Evolutionary conservation across 2,888 invertebrate genomes (phyloP), one percentile per base, ranked within the genome.

Genomic region (Tenthredo amoena): DNA sequence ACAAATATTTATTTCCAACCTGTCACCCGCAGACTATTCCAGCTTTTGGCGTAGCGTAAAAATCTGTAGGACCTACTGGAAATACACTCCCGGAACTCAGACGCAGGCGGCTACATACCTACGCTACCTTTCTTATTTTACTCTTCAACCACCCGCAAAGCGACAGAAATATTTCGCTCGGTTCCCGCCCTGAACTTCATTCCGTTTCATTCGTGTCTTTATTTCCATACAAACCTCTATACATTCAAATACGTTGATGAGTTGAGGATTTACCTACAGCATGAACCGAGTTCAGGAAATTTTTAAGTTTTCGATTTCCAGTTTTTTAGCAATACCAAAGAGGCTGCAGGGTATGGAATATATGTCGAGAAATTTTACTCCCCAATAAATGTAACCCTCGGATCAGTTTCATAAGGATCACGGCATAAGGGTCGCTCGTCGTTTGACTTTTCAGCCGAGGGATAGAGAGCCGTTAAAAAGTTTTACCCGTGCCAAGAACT

Each of bases 1-100:
- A 89, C 91, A 91, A 91, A 91, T 91, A 91, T 91, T 91, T 91
- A 91, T 91, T 89, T 88, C 87, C 86, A 86, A 88, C 86, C 91
- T 91, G 91, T 91, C 91, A 91, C 83, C 85, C 85, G 88, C 91
- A 90, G 88, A 86, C 87, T 43, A 55, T 68, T 83, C 72, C 82
- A 79, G 86, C 86, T 86, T 89, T 87, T 79, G 58, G 62, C 79
- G 87, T 71, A 71, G 84, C 84, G 86, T 86, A 86, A 86, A 83
- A 86, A 71, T 86, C 84, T 43, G 10, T 83, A 87, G 88, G 85
- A 87, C 84, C 87, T 88, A 87, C 87, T 86, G 88, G 88, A 89
- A 90, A 90, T 89, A 90, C 87, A 88, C 84, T 79, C 87, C 87
- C 34, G 81, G 62, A 81, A 58, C 89, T 88, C 86, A 81, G 40